These are phyloP conservation scores for Reticulitermes lucifugus DNA, from an alignment of 2,888 invertebrate species.

Conservation along the genomic window DNA sequence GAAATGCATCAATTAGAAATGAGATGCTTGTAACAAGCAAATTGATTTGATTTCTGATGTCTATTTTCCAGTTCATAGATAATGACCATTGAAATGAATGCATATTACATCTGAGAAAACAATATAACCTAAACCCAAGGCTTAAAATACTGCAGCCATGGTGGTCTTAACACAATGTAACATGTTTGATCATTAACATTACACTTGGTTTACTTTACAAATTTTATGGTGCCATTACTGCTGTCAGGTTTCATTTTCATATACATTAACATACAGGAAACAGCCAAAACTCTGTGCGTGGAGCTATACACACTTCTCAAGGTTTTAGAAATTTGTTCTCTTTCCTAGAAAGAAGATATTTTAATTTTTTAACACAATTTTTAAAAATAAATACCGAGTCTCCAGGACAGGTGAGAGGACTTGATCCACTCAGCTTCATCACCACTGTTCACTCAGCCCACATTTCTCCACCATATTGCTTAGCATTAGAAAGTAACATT, in stretches of 20 bases:
- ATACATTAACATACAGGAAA: slow-evolving; percentile 35
- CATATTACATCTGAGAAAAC: slow-evolving; percentile 30
- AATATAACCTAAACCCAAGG: slow-evolving; percentile 39
- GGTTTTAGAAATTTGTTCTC: slow-evolving; percentile 32
- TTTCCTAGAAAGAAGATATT: slow-evolving; percentile 48
- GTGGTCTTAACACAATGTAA: slow-evolving; percentile 27
- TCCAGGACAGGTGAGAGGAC: not conserved
- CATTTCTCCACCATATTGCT: slow-evolving; percentile 23
- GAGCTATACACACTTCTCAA: slow-evolving; percentile 37
- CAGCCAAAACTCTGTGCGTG: slow-evolving; percentile 34
- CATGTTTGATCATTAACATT: slow-evolving; percentile 29
- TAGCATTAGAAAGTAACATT: slow-evolving; percentile 28
- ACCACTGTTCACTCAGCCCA: not conserved
- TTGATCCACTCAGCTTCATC: not conserved
- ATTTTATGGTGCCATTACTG: slow-evolving; percentile 13
- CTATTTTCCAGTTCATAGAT: slow-evolving; percentile 15
- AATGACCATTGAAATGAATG: slow-evolving; percentile 15
- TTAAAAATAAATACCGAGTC: slow-evolving; percentile 43
- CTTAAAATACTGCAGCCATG: slow-evolving; percentile 34
- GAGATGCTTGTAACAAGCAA: slow-evolving; percentile 34
- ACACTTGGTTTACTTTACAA: slow-evolving; percentile 27
- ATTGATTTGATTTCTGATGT: slow-evolving; percentile 21
- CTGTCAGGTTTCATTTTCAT: slow-evolving; percentile 15
- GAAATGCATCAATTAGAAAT: slow-evolving; percentile 41
- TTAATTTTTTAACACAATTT: slow-evolving; percentile 29